These are phyloP conservation scores for Hemistola chrysoprasaria DNA, from an alignment of 2,888 invertebrate genomes.

Conservation along the genomic window DNA sequence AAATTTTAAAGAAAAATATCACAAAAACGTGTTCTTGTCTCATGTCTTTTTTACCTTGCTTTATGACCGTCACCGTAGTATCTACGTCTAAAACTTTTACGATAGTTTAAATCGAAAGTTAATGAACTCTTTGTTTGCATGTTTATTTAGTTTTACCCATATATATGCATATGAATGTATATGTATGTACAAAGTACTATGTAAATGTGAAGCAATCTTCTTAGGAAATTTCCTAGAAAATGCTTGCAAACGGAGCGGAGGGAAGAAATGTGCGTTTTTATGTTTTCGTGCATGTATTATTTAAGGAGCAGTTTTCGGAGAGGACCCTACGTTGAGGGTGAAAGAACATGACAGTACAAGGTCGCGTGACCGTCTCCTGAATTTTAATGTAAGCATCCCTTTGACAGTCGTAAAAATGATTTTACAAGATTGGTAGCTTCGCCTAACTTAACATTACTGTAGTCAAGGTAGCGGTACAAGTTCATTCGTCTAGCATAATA, in stretches of 20 bases:
- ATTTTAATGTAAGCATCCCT: constrained; percentile 73
- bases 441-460: constrained; percentile 17
- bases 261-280: constrained; percentile 29
- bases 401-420: constrained; percentile 75
- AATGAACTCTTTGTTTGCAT: constrained; percentile 10
- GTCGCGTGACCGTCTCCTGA: constrained; percentile 66
- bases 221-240: constrained; percentile 22
- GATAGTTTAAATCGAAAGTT: constrained; percentile 23
- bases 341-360: constrained; percentile 58
- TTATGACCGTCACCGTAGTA: constrained; percentile 25
- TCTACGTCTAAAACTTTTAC: constrained; percentile 25
- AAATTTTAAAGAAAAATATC: constrained; percentile 22
- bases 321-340: constrained; percentile 43
- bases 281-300: constrained; percentile 38
- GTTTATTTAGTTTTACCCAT: too few species aligned
- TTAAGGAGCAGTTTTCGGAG: constrained; percentile 38
- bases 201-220: constrained; percentile 28
- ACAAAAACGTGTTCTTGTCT: constrained; percentile 18
- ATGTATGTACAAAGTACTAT: constrained; percentile 12
- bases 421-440: constrained; percentile 49
- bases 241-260: constrained; percentile 23
- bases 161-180: constrained; percentile 10
- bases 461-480: constrained; percentile 2
- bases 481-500: not conserved
- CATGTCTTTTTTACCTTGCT: constrained; percentile 26